These are phyloP conservation scores for Epizoanthus stellaris DNA, from an alignment of 92 coral and sea anemone genomes.

Conservation along the genomic window DNA sequence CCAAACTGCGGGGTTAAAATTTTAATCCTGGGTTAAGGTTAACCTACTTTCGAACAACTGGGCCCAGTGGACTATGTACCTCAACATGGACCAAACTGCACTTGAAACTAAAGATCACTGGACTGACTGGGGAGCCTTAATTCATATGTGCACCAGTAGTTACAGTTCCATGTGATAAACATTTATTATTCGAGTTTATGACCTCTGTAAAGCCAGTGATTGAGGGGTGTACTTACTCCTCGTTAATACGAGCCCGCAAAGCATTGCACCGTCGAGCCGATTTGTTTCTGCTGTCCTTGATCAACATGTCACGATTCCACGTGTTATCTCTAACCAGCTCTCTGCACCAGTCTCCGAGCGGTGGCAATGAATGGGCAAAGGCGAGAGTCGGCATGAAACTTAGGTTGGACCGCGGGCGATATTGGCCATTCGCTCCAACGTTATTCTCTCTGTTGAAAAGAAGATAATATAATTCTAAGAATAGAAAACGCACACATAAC, in stretches of 20 bases:
- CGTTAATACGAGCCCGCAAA: constrained; percentile 62
- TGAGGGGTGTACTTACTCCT: constrained; percentile 66
- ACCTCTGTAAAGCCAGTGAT: not conserved
- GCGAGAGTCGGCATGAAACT: constrained; percentile 96
- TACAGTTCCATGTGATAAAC: no score
- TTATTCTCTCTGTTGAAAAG: constrained; percentile 50
- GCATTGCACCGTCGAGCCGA: constrained; percentile 63
- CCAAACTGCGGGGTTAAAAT: no score
- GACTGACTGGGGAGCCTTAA: no score
- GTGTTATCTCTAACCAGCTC: constrained; percentile 91
- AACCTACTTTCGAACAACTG: no score
- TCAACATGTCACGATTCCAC: constrained; percentile 88
- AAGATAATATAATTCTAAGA: not conserved
- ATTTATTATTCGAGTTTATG: no score
- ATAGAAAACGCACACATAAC: not conserved
- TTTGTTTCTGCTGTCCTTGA: constrained; percentile 79
- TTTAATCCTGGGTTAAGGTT: no score
- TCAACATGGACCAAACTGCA: no score
- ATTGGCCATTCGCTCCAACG: constrained; percentile 40
- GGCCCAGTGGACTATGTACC: no score
- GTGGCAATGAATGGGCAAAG: constrained; percentile 94
- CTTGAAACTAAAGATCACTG: no score
- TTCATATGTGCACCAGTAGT: no score
- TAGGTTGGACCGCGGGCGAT: constrained; percentile 78
- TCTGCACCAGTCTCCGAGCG: constrained; percentile 99